Conservation (phyloP, 2,888 invertebrate species). For the Auanema sp. region DNA sequence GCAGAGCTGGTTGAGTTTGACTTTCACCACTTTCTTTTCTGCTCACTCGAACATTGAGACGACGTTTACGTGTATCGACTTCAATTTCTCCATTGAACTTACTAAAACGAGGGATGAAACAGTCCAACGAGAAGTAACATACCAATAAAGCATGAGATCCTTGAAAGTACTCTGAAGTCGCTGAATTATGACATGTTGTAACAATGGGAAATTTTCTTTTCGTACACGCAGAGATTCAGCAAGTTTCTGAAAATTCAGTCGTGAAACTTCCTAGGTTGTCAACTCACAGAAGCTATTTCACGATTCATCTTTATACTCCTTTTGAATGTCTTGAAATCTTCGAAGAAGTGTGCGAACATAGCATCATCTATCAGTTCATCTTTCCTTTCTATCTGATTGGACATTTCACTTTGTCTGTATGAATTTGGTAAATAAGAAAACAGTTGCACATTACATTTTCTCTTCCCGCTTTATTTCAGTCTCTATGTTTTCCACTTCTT, state of each 20-base stretch:
- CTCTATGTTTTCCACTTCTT: constrained; percentile 2
- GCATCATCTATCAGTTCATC: not conserved
- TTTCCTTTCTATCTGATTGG: not conserved
- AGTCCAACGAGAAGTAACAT: not conserved
- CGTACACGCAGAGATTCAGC: constrained; percentile 14
- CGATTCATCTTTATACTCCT: too few relatives aligned
- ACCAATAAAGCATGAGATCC: constrained; percentile 22
- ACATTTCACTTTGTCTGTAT: not conserved
- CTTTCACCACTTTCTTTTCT: not conserved
- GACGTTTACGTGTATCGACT: constrained; percentile 25
- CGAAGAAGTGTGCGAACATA: not conserved
- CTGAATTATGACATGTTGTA: constrained; percentile 33
- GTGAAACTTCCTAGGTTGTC: too few relatives aligned
- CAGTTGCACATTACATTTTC: not conserved
- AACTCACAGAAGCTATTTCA: not conserved
- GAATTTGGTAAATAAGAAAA: not conserved
- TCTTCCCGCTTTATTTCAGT: not conserved
- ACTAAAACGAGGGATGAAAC: constrained; percentile 3
- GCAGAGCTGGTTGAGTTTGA: not conserved
- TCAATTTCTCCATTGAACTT: constrained; percentile 28
- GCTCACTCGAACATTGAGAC: constrained; percentile 26
- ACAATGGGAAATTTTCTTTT: constrained; percentile 22
- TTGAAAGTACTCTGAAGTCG: constrained; percentile 33
- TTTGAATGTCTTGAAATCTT: not conserved
- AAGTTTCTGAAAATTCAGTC: constrained; percentile 13